Evolutionary conservation across 2,113 vertebrate genomes (phyloP).

Genomic region (Noturus placidus): DNA sequence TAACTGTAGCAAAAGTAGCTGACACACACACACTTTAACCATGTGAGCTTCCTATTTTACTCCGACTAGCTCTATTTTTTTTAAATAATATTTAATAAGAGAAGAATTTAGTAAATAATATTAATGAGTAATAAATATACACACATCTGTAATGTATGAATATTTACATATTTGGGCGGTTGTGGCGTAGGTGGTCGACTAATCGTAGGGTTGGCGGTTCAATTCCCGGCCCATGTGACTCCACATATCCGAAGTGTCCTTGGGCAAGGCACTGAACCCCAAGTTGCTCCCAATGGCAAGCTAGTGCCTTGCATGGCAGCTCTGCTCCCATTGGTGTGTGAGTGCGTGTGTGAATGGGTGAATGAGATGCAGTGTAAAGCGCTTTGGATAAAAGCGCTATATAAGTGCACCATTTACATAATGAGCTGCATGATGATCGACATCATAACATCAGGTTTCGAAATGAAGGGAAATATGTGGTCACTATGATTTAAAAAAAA

Average conservation of each 20-base stretch:
- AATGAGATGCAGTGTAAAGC: too few species aligned
- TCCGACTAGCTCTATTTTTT: conserved; percentile 14
- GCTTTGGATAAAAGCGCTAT: too few species aligned
- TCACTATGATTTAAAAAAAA: neutral
- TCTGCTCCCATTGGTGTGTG: too few species aligned
- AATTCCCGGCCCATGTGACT: too few species aligned
- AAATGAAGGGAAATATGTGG: conserved; percentile 7
- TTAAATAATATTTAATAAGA: conserved; percentile 13
- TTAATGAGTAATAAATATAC: neutral
- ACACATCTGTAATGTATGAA: neutral
- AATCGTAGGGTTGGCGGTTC: too few species aligned
- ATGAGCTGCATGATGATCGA: neutral
- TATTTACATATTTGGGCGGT: conserved; percentile 24
- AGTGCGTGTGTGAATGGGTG: too few species aligned
- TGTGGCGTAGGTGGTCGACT: too few species aligned
- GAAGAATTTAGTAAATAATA: conserved; percentile 30
- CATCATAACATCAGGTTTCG: neutral
- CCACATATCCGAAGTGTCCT: too few species aligned
- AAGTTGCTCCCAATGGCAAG: too few species aligned
- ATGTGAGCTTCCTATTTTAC: conserved; percentile 29
- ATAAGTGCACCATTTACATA: too few species aligned
- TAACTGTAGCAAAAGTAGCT: conserved; percentile 37
- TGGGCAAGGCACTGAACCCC: too few species aligned
- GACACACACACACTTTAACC: conserved; percentile 20
- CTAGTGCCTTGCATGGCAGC: too few species aligned